Conservation (phyloP, 1,140 invertebrate genomes). For the Calliopsis andreniformis region DNA sequence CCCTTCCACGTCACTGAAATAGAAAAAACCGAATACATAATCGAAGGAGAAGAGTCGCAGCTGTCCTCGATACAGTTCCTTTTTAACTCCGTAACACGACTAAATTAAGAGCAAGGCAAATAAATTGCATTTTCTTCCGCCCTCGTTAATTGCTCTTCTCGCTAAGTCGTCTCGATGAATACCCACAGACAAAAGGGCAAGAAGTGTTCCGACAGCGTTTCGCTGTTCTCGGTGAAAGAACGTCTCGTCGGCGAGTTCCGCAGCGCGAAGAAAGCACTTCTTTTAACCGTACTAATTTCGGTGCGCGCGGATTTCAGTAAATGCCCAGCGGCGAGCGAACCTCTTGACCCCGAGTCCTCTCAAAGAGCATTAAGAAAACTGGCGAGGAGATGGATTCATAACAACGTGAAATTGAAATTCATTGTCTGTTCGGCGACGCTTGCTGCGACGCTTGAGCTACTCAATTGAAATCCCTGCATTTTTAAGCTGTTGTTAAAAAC, state of each 20-base stretch:
- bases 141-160: background rate
- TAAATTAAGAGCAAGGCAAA: background rate
- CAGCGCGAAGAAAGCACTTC: conserved; percentile 6
- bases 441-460: conserved; percentile 11
- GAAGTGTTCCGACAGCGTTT: background rate
- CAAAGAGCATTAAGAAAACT: background rate
- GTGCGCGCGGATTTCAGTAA: conserved; percentile 33
- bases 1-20: too few relatives aligned
- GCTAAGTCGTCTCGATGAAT: too few relatives aligned
- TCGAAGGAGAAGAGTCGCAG: background rate
- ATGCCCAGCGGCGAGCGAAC: conserved; percentile 1
- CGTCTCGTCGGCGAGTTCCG: background rate
- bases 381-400: background rate
- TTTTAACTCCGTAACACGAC: background rate
- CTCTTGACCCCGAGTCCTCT: background rate
- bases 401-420: conserved; percentile 35
- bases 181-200: too few relatives aligned
- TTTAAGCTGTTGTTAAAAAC: conserved; percentile 9
- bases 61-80: background rate
- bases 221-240: background rate
- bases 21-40: too few relatives aligned
- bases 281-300: conserved; percentile 47
- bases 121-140: conserved; percentile 4
- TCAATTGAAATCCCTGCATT: conserved; percentile 5
- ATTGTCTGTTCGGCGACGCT: conserved; percentile 9